A percentile compares a stretch with the other conserved stretches of the same genome.
phyloP scores from a whole-genome alignment of 2,113 vertebrate genomes.

The Boulengerochromis microlepis region DNA sequence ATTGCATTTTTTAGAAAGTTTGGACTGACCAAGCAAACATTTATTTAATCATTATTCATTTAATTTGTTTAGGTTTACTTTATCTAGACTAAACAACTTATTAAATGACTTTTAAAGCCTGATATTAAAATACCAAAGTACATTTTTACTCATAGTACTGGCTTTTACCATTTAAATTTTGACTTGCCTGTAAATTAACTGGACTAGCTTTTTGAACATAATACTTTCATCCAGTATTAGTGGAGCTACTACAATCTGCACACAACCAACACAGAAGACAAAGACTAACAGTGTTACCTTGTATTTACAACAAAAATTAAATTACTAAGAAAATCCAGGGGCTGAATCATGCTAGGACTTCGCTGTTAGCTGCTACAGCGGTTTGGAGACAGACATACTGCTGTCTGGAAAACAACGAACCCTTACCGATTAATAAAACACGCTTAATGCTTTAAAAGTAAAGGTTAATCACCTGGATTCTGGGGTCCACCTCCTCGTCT shows the following conservation, averaged over 20 bases:
- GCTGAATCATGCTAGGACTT: background rate
- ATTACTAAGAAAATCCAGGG: background rate
- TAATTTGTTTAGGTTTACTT: rapidly evolving
- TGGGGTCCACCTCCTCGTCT: constrained; percentile 88
- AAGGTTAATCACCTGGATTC: constrained; percentile 80
- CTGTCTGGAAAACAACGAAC: background rate
- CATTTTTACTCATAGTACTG: background rate
- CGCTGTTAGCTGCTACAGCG: background rate
- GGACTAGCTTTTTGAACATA: background rate
- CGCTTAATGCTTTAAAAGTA: background rate
- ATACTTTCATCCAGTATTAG: background rate
- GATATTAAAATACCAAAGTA: rapidly evolving
- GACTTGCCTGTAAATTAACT: rapidly evolving
- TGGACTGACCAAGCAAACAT: background rate
- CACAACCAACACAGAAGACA: background rate
- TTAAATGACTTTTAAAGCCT: background rate
- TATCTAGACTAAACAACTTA: background rate
- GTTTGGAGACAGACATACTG: background rate
- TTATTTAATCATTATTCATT: background rate
- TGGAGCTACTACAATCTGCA: rapidly evolving
- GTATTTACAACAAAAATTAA: background rate
- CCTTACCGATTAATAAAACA: background rate
- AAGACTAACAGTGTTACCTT: background rate
- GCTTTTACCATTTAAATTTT: background rate
- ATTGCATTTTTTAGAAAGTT: background rate